Evolutionary conservation across 2,113 vertebrate genomes (phyloP).

Genomic region (Chloroceryle aenea): DNA sequence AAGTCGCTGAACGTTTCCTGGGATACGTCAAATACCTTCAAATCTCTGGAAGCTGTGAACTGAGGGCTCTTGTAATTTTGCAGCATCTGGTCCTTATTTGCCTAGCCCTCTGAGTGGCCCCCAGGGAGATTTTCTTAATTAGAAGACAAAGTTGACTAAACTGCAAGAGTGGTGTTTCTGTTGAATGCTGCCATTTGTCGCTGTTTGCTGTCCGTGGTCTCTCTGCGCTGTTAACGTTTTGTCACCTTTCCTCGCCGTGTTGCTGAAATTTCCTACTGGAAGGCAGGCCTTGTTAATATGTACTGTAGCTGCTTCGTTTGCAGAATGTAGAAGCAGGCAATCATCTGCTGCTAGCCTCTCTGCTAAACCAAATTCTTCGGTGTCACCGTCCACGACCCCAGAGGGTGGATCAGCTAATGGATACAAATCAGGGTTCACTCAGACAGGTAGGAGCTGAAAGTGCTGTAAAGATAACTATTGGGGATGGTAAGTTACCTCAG

Average conservation of each 20-base stretch:
- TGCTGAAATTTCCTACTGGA: slow-evolving; percentile 28
- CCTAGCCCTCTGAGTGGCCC: neutral
- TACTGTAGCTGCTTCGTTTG: slow-evolving; percentile 69
- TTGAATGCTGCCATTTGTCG: neutral
- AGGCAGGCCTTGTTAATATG: slow-evolving; percentile 59
- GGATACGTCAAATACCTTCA: neutral
- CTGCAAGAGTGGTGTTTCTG: rapidly evolving
- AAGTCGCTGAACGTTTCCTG: neutral
- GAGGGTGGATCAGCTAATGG: slow-evolving; percentile 90
- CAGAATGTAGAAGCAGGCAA: slow-evolving; percentile 94
- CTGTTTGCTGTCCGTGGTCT: slow-evolving; percentile 45
- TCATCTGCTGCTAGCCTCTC: slow-evolving; percentile 83
- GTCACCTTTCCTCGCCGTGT: neutral
- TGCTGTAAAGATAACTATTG: slow-evolving; percentile 48
- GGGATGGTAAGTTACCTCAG: slow-evolving; percentile 46
- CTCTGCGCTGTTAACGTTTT: slow-evolving; percentile 7
- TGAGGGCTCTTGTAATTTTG: neutral
- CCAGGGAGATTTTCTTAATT: neutral
- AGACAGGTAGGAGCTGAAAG: slow-evolving; percentile 84
- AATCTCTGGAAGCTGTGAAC: neutral
- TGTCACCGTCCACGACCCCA: slow-evolving; percentile 85
- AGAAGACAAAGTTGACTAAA: slow-evolving; percentile 16
- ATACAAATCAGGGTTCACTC: slow-evolving; percentile 88
- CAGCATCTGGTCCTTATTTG: slow-evolving; percentile 52
- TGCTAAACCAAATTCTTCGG: slow-evolving; percentile 88